These are phyloP conservation scores for Dasypolia templi DNA, from an alignment of 2,888 invertebrate genomes.

Conservation along the genomic window DNA sequence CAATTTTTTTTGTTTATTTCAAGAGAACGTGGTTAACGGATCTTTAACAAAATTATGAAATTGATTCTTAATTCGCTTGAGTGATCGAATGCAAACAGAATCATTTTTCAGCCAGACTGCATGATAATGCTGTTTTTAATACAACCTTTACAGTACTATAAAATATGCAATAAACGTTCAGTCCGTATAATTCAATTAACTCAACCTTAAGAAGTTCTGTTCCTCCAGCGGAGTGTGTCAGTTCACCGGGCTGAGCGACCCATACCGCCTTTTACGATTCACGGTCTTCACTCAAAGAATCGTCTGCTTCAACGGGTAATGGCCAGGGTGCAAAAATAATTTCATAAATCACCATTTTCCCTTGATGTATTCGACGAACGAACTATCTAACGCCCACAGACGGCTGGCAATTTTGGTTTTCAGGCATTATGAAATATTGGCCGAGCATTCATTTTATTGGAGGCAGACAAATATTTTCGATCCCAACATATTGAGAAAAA, in stretches of 20 bases:
- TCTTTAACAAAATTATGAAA: not conserved
- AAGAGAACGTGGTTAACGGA: not conserved
- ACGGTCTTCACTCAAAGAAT: conserved; percentile 24
- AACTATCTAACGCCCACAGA: conserved; percentile 6
- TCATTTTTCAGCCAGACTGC: not conserved
- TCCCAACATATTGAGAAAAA: conserved; percentile 18
- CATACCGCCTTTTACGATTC: conserved; percentile 16
- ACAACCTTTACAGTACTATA: too few relatives aligned
- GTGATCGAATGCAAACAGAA: not conserved
- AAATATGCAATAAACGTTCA: conserved; percentile 6
- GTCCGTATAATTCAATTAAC: not conserved
- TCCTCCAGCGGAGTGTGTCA: conserved; percentile 10
- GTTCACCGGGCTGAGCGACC: conserved; percentile 9
- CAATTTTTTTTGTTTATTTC: too few relatives aligned
- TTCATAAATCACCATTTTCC: conserved; percentile 13
- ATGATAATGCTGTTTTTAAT: not conserved
- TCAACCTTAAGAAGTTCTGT: not conserved
- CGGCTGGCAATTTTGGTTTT: conserved; percentile 1
- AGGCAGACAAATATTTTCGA: conserved; percentile 21
- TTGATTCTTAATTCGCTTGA: not conserved
- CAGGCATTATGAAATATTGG: not conserved
- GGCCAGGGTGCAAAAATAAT: conserved; percentile 12
- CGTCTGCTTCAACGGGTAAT: conserved; percentile 13
- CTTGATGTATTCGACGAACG: conserved; percentile 10
- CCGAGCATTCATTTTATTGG: conserved; percentile 15